Conservation (phyloP, 2,888 invertebrate genomes). For the Empis stercorea region DNA sequence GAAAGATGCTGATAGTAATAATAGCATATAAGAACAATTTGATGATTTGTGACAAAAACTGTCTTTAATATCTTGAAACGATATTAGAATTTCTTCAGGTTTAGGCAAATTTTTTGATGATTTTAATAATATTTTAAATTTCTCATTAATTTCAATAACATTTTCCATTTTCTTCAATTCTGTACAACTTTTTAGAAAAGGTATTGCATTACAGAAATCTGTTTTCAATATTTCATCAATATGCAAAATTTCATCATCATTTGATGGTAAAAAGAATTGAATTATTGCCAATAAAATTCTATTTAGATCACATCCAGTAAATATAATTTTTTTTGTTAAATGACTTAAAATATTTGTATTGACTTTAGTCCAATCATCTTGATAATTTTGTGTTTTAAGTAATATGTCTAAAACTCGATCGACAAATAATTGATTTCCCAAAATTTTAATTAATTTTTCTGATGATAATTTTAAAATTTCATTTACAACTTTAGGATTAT, state of each 20-base stretch:
- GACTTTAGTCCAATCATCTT: slow-evolving; percentile 35
- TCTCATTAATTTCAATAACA: slow-evolving; percentile 16
- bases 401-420: slow-evolving; percentile 41
- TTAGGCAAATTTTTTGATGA: slow-evolving; percentile 13
- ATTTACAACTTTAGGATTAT: slow-evolving; percentile 46
- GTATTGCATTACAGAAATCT: no score
- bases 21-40: slow-evolving; percentile 22
- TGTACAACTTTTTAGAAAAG: slow-evolving; percentile 11
- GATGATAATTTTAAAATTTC: slow-evolving; percentile 41
- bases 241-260: no score
- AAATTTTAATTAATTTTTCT: slow-evolving; percentile 30
- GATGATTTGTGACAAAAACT: slow-evolving; percentile 16
- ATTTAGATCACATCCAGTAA: slow-evolving; percentile 32
- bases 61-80: slow-evolving; percentile 19
- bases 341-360: slow-evolving; percentile 36
- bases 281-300: slow-evolving; percentile 24
- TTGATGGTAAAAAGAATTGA: slow-evolving; percentile 16
- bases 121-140: slow-evolving; percentile 6
- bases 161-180: slow-evolving; percentile 18
- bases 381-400: slow-evolving; percentile 31
- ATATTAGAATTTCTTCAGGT: slow-evolving; percentile 19
- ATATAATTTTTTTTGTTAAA: slow-evolving; percentile 36
- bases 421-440: slow-evolving; percentile 38
- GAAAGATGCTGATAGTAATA: slow-evolving; percentile 22
- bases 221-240: no score